Percentiles rank a stretch among this genome's conserved stretches.
Evolutionary conservation across 2,113 vertebrate species (phyloP).

Genomic region (Lagopus leucura): DNA sequence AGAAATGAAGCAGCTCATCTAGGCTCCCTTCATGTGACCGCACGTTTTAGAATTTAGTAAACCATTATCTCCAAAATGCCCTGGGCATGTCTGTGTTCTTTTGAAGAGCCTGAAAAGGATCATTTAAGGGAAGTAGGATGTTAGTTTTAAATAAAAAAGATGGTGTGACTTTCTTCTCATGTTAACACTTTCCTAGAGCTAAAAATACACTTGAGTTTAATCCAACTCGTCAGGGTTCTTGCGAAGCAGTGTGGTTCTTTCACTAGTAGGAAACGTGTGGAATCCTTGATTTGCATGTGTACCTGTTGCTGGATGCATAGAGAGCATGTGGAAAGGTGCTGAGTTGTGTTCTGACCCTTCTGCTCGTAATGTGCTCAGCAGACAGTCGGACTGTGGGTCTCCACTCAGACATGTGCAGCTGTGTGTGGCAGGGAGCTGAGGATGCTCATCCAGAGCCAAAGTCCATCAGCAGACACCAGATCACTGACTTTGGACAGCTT

Average conservation of each 20-base stretch:
- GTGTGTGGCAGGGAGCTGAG: neutral
- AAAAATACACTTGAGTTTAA: neutral
- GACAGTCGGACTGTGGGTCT: fast-evolving
- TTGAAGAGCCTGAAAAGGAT: neutral
- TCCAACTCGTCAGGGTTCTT: neutral
- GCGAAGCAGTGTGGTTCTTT: neutral
- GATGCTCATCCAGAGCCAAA: fast-evolving
- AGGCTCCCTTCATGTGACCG: neutral
- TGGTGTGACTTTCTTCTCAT: neutral
- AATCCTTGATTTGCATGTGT: neutral
- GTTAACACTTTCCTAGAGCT: neutral
- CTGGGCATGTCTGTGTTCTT: neutral
- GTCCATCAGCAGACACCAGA: fast-evolving
- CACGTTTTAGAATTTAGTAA: neutral
- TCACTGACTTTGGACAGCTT: neutral
- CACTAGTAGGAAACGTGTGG: neutral
- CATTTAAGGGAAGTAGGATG: neutral
- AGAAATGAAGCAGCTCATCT: neutral
- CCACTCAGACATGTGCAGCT: neutral
- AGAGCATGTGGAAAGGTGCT: neutral
- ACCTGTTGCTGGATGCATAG: neutral
- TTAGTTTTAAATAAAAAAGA: neutral
- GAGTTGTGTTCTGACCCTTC: neutral
- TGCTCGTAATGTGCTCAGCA: fast-evolving
- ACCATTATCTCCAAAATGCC: neutral